phyloP scores from a whole-genome alignment of 2,113 vertebrate species.

The Syrrhaptes paradoxus region DNA sequence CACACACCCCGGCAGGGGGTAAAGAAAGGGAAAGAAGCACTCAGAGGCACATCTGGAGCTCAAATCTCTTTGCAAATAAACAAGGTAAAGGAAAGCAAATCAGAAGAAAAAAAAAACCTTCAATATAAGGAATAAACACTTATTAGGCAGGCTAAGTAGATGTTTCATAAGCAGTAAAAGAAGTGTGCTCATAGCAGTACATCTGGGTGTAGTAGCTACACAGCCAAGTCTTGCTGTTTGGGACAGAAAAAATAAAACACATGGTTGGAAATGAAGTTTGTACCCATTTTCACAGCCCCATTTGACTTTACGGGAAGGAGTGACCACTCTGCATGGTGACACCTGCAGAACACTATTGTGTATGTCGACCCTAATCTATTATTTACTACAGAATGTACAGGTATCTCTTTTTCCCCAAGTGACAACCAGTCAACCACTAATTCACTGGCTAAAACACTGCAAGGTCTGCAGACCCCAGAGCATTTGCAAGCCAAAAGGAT shows the following conservation, averaged over 20 bases:
- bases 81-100: background rate
- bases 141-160: background rate
- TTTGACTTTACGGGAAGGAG: background rate
- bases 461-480: background rate
- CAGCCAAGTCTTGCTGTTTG: background rate
- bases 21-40: background rate
- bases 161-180: background rate
- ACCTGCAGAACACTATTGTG: background rate
- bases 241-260: background rate
- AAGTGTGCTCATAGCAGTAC: background rate
- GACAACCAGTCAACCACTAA: conserved; percentile 1
- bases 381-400: conserved; percentile 16
- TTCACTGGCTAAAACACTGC: background rate
- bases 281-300: background rate
- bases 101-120: rapidly evolving
- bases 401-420: background rate
- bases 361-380: conserved; percentile 2
- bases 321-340: background rate
- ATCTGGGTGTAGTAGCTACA: background rate
- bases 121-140: background rate
- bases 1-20: background rate
- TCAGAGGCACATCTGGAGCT: background rate
- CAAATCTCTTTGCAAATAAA: background rate
- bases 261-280: background rate
- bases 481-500: background rate